Percentiles rank a stretch among this genome's conserved stretches.
These are phyloP conservation scores for Scolopax bukidnonensis DNA, from an alignment of 2,797 vertebrate species.

Conservation along the genomic window DNA sequence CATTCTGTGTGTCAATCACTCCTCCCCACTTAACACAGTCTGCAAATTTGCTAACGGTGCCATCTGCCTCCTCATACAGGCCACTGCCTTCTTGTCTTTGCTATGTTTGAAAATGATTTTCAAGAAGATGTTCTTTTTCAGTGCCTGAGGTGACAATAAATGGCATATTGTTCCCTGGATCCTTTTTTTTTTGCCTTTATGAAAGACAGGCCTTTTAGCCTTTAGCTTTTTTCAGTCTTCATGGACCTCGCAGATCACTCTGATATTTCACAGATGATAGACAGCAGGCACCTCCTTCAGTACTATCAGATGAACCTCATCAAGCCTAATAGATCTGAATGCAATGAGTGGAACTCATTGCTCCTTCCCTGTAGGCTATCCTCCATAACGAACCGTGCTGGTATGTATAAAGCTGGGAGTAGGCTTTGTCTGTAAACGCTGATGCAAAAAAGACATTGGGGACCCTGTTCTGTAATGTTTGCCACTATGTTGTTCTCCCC, in stretches of 20 bases:
- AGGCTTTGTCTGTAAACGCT: neutral
- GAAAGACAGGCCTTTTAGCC: neutral
- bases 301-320: neutral
- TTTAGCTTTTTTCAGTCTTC: neutral
- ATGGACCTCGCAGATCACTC: neutral
- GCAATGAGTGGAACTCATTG: neutral
- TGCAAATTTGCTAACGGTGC: conserved; percentile 64
- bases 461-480: neutral
- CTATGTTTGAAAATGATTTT: conserved; percentile 35
- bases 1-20: conserved; percentile 59
- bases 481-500: neutral
- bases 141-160: conserved; percentile 28
- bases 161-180: neutral
- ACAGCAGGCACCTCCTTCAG: neutral
- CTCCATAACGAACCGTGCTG: neutral
- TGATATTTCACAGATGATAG: neutral
- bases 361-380: neutral
- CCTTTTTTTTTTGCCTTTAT: neutral
- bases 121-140: conserved; percentile 66
- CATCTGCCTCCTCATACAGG: conserved; percentile 65
- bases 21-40: conserved; percentile 56
- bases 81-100: conserved; percentile 51
- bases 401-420: neutral
- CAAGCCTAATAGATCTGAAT: neutral
- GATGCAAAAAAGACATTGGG: neutral